Base-by-base conservation (phyloP, 2,797 vertebrate species). In the Psittacula echo region DNA sequence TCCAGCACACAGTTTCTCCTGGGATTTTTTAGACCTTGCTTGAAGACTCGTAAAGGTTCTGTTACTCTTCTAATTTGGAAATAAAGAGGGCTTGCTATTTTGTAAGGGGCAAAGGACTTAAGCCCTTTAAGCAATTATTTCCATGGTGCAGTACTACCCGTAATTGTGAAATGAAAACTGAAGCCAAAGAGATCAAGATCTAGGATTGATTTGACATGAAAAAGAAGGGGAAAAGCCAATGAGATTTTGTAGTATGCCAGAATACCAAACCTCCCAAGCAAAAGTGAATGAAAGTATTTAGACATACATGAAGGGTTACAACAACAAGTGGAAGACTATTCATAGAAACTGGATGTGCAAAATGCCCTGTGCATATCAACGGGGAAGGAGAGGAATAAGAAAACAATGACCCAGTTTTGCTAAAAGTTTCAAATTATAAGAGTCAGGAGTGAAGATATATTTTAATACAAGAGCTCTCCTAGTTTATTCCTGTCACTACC, bases 41-140 rank as follows among this genome's bases (percentile, higher is more conserved):
- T 89, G 87, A 91, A 84, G 56, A 77, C 45, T 92, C 84, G 29
- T 84, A 86, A 95, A 92, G 68, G 23, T 89, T 89, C 89, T 13
- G 21, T 90, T 92, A 72, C 77, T 60, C 39, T 88, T 94, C 78
- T 93, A 94, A 95, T 89, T 94, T 79, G 61, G 67, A 93, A 94
- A 86, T 87, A 89, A 95, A 87, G 67, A 58, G 23, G 47, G 50
- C 50, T 79, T 3, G 1, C 81, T 95, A 54, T 92, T 95, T 83
- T 71, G 27, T 51, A 67, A 91, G 72, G 64, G 60, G 58, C 22
- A 81, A 67, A 92, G 47, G 67, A 37, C 37, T 89, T 58, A 60
- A 92, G 47, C 21, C 4, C 90, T 79, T 70, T 37, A 90, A 93
- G 61, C 32, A 90, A 82, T 77, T 77, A 76, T 91, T 97, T 95